These are phyloP conservation scores for Babylonia areolata DNA, from an alignment of 1,140 invertebrate species.

Conservation along the genomic window DNA sequence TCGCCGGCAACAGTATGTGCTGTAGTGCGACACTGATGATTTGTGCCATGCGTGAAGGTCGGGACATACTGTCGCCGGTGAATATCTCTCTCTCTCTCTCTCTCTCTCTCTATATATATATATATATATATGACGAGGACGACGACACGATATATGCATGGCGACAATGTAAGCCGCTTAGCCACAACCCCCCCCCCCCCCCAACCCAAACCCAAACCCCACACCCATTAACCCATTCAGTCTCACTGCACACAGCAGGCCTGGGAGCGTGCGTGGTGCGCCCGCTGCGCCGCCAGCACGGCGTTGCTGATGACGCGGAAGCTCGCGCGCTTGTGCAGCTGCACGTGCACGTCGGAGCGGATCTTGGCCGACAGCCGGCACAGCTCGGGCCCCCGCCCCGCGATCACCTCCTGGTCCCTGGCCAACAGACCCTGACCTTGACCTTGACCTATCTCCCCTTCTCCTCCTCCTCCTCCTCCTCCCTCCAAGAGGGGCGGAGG, in stretches of 20 bases:
- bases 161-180: too few relatives aligned
- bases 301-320: slow-evolving; percentile 40
- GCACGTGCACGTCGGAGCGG: slow-evolving; percentile 36
- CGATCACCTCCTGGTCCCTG: slow-evolving; percentile 32
- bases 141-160: too few relatives aligned
- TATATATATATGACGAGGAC: neutral
- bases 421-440: neutral
- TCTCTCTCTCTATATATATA: too few relatives aligned
- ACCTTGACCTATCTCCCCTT: slow-evolving; percentile 13
- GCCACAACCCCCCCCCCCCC: neutral
- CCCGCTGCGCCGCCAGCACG: slow-evolving; percentile 7
- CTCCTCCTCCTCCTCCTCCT: slow-evolving; percentile 27
- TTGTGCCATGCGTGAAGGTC: too few relatives aligned
- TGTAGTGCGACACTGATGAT: too few relatives aligned
- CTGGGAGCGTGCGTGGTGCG: slow-evolving; percentile 19
- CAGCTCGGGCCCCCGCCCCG: slow-evolving; percentile 53
- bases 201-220: neutral
- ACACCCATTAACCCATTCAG: neutral
- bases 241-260: slow-evolving; percentile 36
- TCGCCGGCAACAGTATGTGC: too few relatives aligned
- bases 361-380: slow-evolving; percentile 49
- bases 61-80: too few relatives aligned
- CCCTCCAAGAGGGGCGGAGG: slow-evolving; percentile 24
- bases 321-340: slow-evolving; percentile 49
- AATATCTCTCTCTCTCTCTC: too few relatives aligned